phyloP scores from a whole-genome alignment of 2,113 vertebrate genomes.

The Regulus satrapa region DNA sequence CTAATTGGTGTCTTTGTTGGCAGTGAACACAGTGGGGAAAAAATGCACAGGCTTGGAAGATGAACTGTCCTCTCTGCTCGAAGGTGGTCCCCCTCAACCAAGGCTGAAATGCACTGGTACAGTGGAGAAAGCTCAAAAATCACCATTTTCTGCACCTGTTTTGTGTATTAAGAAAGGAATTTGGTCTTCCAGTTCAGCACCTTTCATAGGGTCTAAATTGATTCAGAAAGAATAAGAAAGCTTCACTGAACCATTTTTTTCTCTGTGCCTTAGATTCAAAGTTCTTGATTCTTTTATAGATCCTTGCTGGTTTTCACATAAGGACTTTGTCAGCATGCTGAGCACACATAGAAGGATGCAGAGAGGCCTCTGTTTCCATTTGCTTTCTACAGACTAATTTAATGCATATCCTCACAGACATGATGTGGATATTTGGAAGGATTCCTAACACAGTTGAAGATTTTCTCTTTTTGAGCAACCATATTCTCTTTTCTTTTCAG shows the following conservation, averaged over 20 bases:
- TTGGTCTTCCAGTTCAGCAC: not conserved
- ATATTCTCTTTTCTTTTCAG: not conserved
- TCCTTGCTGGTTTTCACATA: constrained; percentile 12
- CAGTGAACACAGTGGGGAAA: not conserved
- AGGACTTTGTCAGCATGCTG: not conserved
- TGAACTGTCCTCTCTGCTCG: constrained; percentile 35
- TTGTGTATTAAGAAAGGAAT: not conserved
- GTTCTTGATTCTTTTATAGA: not conserved
- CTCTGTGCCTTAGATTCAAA: not conserved
- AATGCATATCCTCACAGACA: not conserved
- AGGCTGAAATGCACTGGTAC: not conserved
- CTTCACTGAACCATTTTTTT: not conserved
- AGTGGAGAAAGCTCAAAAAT: not conserved
- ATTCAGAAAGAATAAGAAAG: not conserved
- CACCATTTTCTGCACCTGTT: not conserved
- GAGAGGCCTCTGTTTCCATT: not conserved
- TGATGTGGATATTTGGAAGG: not conserved
- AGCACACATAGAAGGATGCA: not conserved
- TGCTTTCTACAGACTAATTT: not conserved
- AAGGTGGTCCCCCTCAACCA: constrained; percentile 41
- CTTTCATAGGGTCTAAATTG: not conserved
- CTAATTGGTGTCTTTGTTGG: constrained; percentile 73
- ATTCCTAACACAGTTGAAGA: not conserved
- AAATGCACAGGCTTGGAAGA: constrained; percentile 28
- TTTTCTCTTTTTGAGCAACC: not conserved